phyloP scores from a whole-genome alignment of 2,113 vertebrate genomes.

The Ammospiza nelsoni region DNA sequence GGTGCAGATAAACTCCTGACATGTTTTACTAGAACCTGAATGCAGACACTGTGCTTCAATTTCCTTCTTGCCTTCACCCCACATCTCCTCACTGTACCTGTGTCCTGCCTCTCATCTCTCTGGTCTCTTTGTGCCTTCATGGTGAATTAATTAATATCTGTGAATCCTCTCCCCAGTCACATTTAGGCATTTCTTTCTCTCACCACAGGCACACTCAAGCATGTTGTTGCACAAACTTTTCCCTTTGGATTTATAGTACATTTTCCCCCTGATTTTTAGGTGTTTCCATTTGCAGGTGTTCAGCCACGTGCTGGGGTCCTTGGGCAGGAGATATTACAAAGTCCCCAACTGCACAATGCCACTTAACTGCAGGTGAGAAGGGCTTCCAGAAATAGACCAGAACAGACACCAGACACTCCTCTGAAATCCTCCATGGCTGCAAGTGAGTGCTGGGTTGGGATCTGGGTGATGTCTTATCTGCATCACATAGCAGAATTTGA shows the following conservation, averaged over 20 bases:
- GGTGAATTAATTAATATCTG: background rate
- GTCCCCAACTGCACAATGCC: background rate
- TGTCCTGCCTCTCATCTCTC: background rate
- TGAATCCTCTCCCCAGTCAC: background rate
- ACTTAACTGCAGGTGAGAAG: background rate
- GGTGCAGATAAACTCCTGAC: background rate
- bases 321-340: background rate
- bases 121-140: background rate
- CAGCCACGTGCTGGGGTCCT: background rate
- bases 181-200: background rate
- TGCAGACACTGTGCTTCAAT: background rate
- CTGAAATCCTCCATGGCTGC: background rate
- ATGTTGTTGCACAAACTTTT: background rate
- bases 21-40: background rate
- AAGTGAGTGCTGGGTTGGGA: background rate
- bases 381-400: background rate
- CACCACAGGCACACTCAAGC: accelerated
- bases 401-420: background rate
- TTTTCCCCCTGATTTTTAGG: background rate
- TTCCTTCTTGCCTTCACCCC: background rate
- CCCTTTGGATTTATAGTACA: background rate
- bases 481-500: background rate
- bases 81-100: background rate
- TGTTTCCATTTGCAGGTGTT: background rate
- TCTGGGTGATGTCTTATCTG: background rate